A percentile compares a stretch with the other conserved stretches of the same genome.
Conservation (phyloP, 2,797 vertebrate species). For the Peromyscus eremicus region DNA sequence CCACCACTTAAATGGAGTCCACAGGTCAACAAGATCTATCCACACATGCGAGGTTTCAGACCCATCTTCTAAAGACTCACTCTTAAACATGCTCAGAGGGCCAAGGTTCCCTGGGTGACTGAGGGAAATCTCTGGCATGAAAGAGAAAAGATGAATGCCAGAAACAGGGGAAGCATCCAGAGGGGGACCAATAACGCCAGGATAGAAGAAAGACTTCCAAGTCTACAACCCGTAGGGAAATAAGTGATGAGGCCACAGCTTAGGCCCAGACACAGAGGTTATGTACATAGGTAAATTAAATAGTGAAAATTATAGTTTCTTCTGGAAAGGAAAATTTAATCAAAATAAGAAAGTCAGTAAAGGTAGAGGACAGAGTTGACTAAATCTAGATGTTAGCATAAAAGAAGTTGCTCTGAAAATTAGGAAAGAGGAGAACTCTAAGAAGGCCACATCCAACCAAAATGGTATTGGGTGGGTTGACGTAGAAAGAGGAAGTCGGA, state of each 20-base stretch:
- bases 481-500: not conserved
- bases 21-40: not conserved
- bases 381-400: not conserved
- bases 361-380: not conserved
- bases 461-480: not conserved
- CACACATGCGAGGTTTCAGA: not conserved
- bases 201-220: conserved; percentile 1
- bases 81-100: not conserved
- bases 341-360: conserved; percentile 44
- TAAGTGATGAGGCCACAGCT: not conserved
- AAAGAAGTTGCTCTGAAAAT: not conserved
- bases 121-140: not conserved
- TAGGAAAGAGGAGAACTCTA: not conserved
- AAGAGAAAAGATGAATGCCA: not conserved
- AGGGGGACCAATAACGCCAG: not conserved
- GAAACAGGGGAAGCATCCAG: not conserved
- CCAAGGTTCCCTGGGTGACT: not conserved
- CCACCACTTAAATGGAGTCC: not conserved
- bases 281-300: conserved; percentile 32
- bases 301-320: conserved; percentile 38
- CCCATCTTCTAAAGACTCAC: conserved; percentile 4
- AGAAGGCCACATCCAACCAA: not conserved
- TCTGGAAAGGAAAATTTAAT: conserved; percentile 47
- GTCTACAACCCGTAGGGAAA: not conserved
- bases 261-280: conserved; percentile 14